A percentile compares a stretch with the other conserved stretches of the same genome.
Evolutionary conservation across 2,113 vertebrate species (phyloP).

Genomic region (Tautogolabrus adspersus): DNA sequence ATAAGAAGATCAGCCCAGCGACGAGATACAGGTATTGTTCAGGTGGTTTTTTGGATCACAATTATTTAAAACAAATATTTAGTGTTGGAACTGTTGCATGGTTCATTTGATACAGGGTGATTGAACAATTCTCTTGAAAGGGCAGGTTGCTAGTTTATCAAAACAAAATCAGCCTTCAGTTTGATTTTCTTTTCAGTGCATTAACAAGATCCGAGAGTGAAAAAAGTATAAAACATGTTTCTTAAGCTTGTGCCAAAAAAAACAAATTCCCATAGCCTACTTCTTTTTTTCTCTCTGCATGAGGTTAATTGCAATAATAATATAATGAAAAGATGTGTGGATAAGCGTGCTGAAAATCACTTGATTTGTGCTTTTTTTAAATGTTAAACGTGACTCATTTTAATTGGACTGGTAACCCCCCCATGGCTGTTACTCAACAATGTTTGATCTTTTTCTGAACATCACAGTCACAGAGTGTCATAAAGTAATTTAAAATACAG

Average conservation of each 20-base stretch:
- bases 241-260: no score
- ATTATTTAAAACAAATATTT: neutral
- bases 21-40: slow-evolving; percentile 35
- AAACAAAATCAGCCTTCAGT: neutral
- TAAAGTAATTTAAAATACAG: neutral
- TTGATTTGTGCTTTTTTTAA: no score
- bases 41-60: neutral
- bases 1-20: neutral
- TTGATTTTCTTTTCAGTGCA: neutral
- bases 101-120: neutral
- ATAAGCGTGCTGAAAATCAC: no score
- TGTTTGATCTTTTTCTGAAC: neutral
- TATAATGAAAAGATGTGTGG: no score
- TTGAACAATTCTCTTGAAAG: neutral
- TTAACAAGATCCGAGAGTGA: no score
- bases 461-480: neutral
- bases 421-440: no score
- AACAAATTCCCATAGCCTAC: no score
- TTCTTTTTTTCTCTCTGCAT: no score
- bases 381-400: neutral
- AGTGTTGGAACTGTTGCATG: neutral
- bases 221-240: no score
- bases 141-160: no score
- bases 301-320: no score
- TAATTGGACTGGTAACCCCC: neutral